Conservation (phyloP, 2,888 invertebrate species). For the Dexiosoma caninum region DNA sequence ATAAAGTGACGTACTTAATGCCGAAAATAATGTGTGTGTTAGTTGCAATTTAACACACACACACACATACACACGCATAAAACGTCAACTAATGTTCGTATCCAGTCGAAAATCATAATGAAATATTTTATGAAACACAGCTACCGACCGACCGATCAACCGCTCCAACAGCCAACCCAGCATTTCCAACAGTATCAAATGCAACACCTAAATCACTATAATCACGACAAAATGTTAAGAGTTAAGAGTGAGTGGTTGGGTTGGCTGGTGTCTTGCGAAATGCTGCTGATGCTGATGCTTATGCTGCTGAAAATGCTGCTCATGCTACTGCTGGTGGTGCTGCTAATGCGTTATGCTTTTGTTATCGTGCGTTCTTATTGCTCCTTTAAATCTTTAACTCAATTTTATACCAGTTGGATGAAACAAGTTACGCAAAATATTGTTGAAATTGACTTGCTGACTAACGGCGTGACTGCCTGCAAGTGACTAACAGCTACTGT, state of each 20-base stretch:
- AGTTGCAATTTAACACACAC: not conserved
- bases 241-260: not conserved
- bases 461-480: slow-evolving; percentile 25
- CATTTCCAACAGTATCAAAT: slow-evolving; percentile 41
- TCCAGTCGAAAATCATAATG: slow-evolving; percentile 16
- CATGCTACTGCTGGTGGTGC: not conserved
- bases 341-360: slow-evolving; percentile 8
- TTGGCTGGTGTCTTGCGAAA: not conserved
- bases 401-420: slow-evolving; percentile 6
- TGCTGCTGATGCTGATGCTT: not conserved
- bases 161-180: not conserved
- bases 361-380: slow-evolving; percentile 14
- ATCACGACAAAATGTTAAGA: slow-evolving; percentile 41
- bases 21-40: slow-evolving; percentile 20
- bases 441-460: not conserved
- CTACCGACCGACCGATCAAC: not conserved
- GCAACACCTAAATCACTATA: slow-evolving; percentile 57
- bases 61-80: not conserved
- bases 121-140: slow-evolving; percentile 28
- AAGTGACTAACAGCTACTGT: slow-evolving; percentile 52
- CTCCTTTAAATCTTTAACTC: slow-evolving; percentile 19
- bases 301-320: not conserved
- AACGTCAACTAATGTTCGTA: not conserved
- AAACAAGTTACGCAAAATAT: slow-evolving; percentile 46
- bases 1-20: slow-evolving; percentile 53